Evolutionary conservation across 2,113 vertebrate species (phyloP).

Genomic region (Rattus rattus): DNA sequence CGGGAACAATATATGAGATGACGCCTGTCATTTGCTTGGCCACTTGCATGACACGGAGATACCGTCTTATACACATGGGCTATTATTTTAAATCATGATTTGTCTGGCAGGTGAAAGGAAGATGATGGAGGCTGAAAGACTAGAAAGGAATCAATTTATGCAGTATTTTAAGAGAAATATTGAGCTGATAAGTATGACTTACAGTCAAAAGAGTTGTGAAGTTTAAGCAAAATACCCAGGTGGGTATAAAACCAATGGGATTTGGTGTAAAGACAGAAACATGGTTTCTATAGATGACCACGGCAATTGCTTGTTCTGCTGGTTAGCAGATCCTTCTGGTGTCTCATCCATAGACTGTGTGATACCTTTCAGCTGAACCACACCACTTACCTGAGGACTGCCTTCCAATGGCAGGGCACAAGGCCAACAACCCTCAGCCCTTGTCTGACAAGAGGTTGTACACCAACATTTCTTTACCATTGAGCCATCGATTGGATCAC

Average conservation of each 20-base stretch:
- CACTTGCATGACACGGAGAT: background rate
- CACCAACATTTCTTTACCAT: background rate
- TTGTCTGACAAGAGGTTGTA: background rate
- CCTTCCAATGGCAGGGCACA: background rate
- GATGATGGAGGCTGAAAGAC: background rate
- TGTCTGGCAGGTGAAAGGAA: background rate
- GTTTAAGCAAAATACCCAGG: background rate
- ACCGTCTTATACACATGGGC: background rate
- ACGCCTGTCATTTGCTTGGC: background rate
- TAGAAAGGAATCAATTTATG: background rate
- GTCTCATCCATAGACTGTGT: background rate
- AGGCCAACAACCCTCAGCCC: background rate
- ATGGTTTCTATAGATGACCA: background rate
- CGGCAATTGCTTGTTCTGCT: background rate
- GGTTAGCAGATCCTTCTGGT: background rate
- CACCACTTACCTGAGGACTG: background rate
- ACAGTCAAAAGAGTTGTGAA: background rate
- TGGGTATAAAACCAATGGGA: background rate
- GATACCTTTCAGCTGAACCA: background rate
- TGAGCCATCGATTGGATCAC: background rate
- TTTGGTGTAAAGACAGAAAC: background rate
- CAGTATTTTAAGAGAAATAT: background rate
- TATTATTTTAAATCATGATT: background rate
- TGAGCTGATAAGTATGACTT: background rate
- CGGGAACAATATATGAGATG: background rate